Conservation (phyloP, 2,888 invertebrate species). For the Drosophila diplacantha region DNA sequence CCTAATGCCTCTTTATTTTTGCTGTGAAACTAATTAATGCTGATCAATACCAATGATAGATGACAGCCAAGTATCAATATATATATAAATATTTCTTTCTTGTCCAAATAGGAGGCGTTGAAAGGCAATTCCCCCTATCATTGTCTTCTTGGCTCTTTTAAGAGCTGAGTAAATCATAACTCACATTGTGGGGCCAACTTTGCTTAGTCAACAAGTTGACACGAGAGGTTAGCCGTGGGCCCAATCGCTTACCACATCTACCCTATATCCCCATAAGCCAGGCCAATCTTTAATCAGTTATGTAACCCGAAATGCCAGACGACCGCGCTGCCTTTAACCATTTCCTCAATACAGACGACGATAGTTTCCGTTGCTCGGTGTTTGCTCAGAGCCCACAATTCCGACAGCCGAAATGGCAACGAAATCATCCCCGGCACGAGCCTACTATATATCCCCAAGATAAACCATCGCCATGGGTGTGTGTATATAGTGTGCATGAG, state of each 20-base stretch:
- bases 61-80: constrained; percentile 8
- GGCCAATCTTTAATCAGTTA: constrained; percentile 40
- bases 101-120: constrained; percentile 17
- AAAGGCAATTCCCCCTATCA: constrained; percentile 21
- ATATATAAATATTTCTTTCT: background rate
- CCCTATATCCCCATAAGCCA: constrained; percentile 28
- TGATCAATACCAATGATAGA: constrained; percentile 8
- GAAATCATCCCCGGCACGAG: constrained; percentile 26
- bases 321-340: constrained; percentile 22
- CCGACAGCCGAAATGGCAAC: constrained; percentile 15
- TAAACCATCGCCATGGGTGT: constrained; percentile 18
- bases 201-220: constrained; percentile 40
- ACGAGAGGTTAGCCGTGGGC: constrained; percentile 15
- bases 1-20: background rate
- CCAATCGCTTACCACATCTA: constrained; percentile 26
- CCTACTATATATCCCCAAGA: constrained; percentile 25
- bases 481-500: constrained; percentile 30
- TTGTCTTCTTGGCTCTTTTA: constrained; percentile 24
- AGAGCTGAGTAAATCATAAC: constrained; percentile 38
- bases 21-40: background rate
- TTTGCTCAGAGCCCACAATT: constrained; percentile 32
- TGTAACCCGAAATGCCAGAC: constrained; percentile 34
- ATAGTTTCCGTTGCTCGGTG: constrained; percentile 50
- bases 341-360: constrained; percentile 37
- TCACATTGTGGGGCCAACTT: constrained; percentile 21